Percentiles rank a stretch among this genome's conserved stretches.
Evolutionary conservation across 2,113 vertebrate genomes (phyloP).

Genomic region (Ramphastos sulfuratus): DNA sequence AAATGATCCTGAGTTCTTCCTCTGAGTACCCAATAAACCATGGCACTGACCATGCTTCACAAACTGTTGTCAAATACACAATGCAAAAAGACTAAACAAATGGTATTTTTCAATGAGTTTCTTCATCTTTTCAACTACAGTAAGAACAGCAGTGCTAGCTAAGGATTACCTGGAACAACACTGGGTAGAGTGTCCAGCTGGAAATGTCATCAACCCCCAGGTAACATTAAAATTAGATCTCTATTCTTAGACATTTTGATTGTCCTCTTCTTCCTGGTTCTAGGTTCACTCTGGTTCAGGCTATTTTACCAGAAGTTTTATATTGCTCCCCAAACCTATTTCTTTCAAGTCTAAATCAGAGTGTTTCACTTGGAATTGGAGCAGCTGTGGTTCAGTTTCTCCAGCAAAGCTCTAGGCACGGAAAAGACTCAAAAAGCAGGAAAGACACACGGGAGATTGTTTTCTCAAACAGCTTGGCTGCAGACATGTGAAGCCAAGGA

Average conservation of each 20-base stretch:
- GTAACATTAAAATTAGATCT: neutral
- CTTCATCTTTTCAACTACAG: neutral
- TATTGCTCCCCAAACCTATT: neutral
- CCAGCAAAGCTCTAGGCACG: constrained; percentile 25
- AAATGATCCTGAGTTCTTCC: neutral
- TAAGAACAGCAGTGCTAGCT: neutral
- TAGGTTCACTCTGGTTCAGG: neutral
- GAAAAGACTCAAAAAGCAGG: constrained; percentile 27
- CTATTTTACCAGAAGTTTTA: constrained; percentile 1
- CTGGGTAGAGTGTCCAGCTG: neutral
- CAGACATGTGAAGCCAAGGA: constrained; percentile 29
- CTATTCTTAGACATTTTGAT: constrained; percentile 20
- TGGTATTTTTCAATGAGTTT: neutral
- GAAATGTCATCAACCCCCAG: constrained; percentile 12
- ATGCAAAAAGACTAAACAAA: neutral
- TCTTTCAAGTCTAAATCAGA: constrained; percentile 6
- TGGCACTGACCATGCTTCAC: neutral
- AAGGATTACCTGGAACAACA: neutral
- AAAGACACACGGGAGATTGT: constrained; percentile 28
- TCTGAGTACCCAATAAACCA: neutral
- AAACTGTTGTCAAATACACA: neutral
- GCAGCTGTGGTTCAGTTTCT: constrained; percentile 31
- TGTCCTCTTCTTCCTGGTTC: constrained; percentile 10
- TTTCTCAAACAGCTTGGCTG: constrained; percentile 55
- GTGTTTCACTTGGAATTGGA: constrained; percentile 56